phyloP scores from a whole-genome alignment of 1,140 invertebrate genomes.

The Druon quercuslanigerum region DNA sequence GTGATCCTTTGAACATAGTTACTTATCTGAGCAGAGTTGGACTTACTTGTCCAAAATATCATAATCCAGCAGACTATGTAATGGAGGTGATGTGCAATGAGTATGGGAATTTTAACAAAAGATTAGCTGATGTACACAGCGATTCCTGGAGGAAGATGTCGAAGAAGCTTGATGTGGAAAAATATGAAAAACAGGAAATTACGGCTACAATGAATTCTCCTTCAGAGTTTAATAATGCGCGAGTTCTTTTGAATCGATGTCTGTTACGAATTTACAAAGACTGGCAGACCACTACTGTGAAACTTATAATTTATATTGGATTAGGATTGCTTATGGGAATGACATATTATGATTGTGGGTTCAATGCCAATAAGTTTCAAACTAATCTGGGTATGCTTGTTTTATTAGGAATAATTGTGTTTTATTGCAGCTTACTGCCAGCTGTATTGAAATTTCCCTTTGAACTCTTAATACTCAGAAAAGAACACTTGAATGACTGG shows the following conservation, averaged over 20 bases:
- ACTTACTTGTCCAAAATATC: slow-evolving; percentile 90
- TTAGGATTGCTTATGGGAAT: not conserved
- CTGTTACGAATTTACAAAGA: not conserved
- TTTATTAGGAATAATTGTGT: not conserved
- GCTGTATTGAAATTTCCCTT: slow-evolving; percentile 6
- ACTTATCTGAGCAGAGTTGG: slow-evolving; percentile 84
- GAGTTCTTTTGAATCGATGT: not conserved
- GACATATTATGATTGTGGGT: not conserved
- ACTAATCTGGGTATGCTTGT: not conserved
- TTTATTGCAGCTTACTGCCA: slow-evolving; percentile 8
- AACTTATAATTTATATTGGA: not conserved
- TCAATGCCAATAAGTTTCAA: not conserved
- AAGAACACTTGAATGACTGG: slow-evolving; percentile 9
- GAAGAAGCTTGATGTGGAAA: not conserved
- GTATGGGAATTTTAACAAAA: slow-evolving; percentile 86
- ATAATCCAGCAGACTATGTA: slow-evolving; percentile 95
- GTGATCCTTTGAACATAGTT: slow-evolving; percentile 83
- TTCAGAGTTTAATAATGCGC: not conserved
- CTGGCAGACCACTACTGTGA: not conserved
- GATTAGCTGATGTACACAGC: slow-evolving; percentile 72
- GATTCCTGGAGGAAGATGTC: not conserved
- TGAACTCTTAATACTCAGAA: not conserved
- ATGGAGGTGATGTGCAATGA: slow-evolving; percentile 90
- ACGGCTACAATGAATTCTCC: not conserved
- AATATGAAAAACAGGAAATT: not conserved